A percentile compares a stretch with the other conserved stretches of the same genome.
These are phyloP conservation scores for Phenganax subtilis DNA, from an alignment of 92 coral and sea anemone species.

Conservation along the genomic window DNA sequence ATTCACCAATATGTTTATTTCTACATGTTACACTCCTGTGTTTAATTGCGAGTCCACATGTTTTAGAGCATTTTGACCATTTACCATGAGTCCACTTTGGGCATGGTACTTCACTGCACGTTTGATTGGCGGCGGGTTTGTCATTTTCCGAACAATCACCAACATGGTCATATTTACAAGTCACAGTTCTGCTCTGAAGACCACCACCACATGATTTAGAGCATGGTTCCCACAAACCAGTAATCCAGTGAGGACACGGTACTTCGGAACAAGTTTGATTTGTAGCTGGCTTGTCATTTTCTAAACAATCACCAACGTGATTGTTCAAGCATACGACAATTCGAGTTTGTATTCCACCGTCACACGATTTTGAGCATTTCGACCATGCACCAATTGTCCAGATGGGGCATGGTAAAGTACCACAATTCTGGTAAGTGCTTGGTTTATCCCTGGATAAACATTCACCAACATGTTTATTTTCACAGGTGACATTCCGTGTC, in stretches of 20 bases:
- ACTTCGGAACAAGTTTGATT: slow-evolving; percentile 59
- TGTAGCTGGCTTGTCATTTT: slow-evolving; percentile 48
- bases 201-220: slow-evolving; percentile 46
- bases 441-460: slow-evolving; percentile 20
- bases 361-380: slow-evolving; percentile 47
- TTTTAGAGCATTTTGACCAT: slow-evolving; percentile 51
- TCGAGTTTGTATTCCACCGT: slow-evolving; percentile 22
- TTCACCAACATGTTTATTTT: slow-evolving; percentile 36
- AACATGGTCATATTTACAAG: slow-evolving; percentile 42
- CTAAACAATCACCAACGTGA: slow-evolving; percentile 10
- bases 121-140: neutral
- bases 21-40: slow-evolving; percentile 54
- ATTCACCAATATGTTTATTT: slow-evolving; percentile 19
- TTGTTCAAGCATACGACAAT: neutral
- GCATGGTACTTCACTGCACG: slow-evolving; percentile 24
- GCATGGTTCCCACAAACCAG: slow-evolving; percentile 59
- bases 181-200: slow-evolving; percentile 38
- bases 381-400: neutral
- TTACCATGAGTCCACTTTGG: slow-evolving; percentile 21
- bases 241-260: slow-evolving; percentile 73
- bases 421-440: slow-evolving; percentile 14
- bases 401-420: slow-evolving; percentile 37
- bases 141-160: slow-evolving; percentile 8
- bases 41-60: slow-evolving; percentile 74
- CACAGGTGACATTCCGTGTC: slow-evolving; percentile 39